A percentile compares a stretch with the other conserved stretches of the same genome.
phyloP scores from a whole-genome alignment of 2,888 invertebrate species.

The Nemotelus pantherinus region DNA sequence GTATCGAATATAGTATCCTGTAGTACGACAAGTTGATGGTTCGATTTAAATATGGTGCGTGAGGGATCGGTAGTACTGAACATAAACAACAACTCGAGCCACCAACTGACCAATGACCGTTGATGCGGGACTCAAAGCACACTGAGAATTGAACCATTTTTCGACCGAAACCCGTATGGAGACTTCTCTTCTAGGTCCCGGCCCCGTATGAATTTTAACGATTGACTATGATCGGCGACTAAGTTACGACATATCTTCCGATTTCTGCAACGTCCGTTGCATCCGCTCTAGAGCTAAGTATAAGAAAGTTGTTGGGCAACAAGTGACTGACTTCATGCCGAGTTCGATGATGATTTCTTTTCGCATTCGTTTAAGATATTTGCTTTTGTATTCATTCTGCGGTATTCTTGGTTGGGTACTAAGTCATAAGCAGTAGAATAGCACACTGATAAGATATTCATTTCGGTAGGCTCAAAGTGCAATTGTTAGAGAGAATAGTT shows the following conservation, averaged over 20 bases:
- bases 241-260: conserved; percentile 6
- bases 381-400: conserved; percentile 47
- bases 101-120: not conserved
- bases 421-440: conserved; percentile 48
- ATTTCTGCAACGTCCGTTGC: conserved; percentile 6
- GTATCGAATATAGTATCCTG: not conserved
- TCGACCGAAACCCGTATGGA: not conserved
- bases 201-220: not conserved
- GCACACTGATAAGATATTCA: conserved; percentile 47
- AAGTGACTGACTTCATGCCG: conserved; percentile 22
- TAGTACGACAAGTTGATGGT: not conserved
- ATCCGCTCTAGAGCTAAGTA: not conserved
- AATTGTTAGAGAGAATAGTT: not conserved
- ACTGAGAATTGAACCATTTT: conserved; percentile 1
- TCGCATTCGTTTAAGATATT: conserved; percentile 31
- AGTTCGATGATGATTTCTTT: not conserved
- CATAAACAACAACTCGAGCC: conserved; percentile 18
- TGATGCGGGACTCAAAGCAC: not conserved
- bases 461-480: conserved; percentile 48
- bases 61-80: not conserved
- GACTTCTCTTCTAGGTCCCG: not conserved
- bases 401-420: conserved; percentile 42
- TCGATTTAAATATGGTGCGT: conserved; percentile 25
- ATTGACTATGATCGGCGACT: not conserved
- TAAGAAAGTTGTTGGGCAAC: not conserved